Evolutionary conservation across 2,113 vertebrate species (phyloP), one percentile per base, ranked within the genome.

Genomic region (Thryonomys swinderianus): DNA sequence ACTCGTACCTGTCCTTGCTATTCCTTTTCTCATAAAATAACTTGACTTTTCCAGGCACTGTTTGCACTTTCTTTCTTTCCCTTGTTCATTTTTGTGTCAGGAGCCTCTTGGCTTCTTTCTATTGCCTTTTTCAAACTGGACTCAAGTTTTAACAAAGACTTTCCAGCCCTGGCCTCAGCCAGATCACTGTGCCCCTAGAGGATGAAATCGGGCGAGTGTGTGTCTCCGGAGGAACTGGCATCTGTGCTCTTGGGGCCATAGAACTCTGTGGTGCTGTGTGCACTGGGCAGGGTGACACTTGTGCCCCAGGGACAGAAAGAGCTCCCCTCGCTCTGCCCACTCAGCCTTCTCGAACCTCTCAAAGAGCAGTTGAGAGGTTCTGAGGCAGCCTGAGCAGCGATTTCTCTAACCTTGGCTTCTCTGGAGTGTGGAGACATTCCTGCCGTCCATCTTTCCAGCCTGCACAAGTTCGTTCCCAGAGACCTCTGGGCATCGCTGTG

Each of bases 41-140:
- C 51, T 85, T 6, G 32, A 48, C 48, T 76, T 51, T 89, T 81
- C 64, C 5, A 3, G n/a, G 37, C 17, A 45, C 30, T 88, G 96
- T 80, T 96, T 94, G 79, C 61, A 73, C 69, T 79, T 88, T 57
- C n/a, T 79, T 90, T 51, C 32, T 94, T 93, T 76, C 59, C 83
- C 42, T 88, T 23, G 74, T 4, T 85, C 10, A 11, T 71, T 67
- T 89, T 89, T 78, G 80, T 85, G 53, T 40, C 8, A n/a, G 18
- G 20, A 82, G 6, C 37, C 61, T 95, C 89, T 59, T 62, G 34
- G 16, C 62, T 85, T 90, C 57, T 93, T 83, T 51, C 0, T 71
- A 69, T 61, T 13, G 0, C 37, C 45, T 95, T 96, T 88, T 95
- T 78, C 57, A 94, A 89, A 64, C 88, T 69, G 74, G 88, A 73